Conservation (phyloP, 2,888 invertebrate genomes). For the Plagodis pulveraria region DNA sequence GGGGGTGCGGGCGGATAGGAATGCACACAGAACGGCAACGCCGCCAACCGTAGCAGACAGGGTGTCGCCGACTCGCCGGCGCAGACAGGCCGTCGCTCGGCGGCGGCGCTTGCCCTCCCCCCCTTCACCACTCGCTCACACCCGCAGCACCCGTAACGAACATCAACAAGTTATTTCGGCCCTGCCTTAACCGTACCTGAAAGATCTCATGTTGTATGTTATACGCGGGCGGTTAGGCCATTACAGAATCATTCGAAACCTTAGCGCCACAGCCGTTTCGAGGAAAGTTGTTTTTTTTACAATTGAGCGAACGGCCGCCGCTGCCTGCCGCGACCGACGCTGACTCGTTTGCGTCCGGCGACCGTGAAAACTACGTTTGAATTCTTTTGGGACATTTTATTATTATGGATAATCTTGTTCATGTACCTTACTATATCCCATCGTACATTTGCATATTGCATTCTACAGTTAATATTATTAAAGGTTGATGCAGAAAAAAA, state of each 20-base stretch:
- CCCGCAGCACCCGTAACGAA: conserved; percentile 71
- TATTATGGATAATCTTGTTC: too few relatives aligned
- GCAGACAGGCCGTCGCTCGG: conserved; percentile 92
- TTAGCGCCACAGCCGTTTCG: conserved; percentile 84
- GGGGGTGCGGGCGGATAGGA: conserved; percentile 81
- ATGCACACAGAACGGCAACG: conserved; percentile 87
- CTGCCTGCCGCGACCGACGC: conserved; percentile 72
- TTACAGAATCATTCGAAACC: conserved; percentile 53
- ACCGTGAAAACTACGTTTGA: conserved; percentile 72
- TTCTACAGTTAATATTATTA: too few relatives aligned
- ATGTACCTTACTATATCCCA: too few relatives aligned
- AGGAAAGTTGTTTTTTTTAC: conserved; percentile 82
- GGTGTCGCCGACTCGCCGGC: conserved; percentile 95
- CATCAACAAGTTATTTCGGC: conserved; percentile 85
- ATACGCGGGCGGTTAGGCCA: conserved; percentile 56
- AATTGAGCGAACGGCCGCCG: conserved; percentile 66
- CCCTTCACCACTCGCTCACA: conserved; percentile 58
- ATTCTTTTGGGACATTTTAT: not conserved
- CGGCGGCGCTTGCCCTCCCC: conserved; percentile 78
- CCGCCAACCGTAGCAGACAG: conserved; percentile 94
- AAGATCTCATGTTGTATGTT: conserved; percentile 66
- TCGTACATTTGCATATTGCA: too few relatives aligned
- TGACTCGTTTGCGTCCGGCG: conserved; percentile 71
- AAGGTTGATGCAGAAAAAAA: too few relatives aligned
- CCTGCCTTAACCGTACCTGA: conserved; percentile 56